Base-by-base conservation (phyloP, 2,888 invertebrate genomes). In the Bruchidius siliquastri region DNA sequence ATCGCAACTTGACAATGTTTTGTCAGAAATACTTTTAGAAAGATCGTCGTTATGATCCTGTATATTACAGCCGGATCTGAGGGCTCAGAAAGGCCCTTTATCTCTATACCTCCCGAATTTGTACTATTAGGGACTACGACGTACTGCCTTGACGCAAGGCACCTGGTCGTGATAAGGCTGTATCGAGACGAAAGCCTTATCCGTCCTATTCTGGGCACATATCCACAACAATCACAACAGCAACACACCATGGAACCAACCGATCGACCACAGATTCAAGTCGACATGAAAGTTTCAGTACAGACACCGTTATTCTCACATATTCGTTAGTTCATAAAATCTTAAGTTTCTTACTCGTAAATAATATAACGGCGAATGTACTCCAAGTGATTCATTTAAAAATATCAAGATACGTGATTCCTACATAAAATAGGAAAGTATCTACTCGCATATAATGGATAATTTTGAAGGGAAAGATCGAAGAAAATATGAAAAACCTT, bases 71-170 rank as follows among this genome's bases (percentile, higher is more conserved):
- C 13, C 49, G 49, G 49, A 49, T 49, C 49, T 49, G 18, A 13
- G 49, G 49, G 49, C 49, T 49, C 49, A 49, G 6, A 49, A 49
- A 18, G 8, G 49, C 49, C 49, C 49, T 8, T n/a, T 49, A 49
- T 18, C 22, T 83, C 83, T 86, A 86, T 85, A 85, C 86, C 85
- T 86, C 85, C 85, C 85, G 83, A 85, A 84, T 87, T 86, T 87
- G 87, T 87, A 87, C 87, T 87, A 86, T 86, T 83, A 83, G 83
- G 82, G 84, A 83, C 73, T 69, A 30, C 70, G 70, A 22, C 69
- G 20, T 20, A 49, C 82, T 82, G 81, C 84, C 85, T 85, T 85
- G 85, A 85, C 85, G 80, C 85, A 85, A 85, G 85, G 83, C 81
- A 83, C 77, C 81, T 79, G 73, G 80, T 82, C 83, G 82, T 81